Evolutionary conservation across 2,888 invertebrate species (phyloP).

Genomic region (Lapara coniferarum): DNA sequence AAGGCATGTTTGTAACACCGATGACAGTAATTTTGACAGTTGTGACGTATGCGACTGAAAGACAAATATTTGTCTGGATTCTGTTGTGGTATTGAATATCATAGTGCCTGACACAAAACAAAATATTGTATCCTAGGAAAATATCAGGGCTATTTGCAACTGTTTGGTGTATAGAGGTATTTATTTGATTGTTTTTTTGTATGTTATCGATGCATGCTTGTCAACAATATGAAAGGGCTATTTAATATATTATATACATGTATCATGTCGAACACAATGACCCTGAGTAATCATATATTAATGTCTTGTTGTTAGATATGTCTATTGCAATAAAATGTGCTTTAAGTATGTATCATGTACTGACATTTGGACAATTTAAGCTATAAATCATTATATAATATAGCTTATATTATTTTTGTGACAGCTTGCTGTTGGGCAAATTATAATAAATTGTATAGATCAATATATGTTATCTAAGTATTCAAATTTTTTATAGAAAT

Average conservation of each 20-base stretch:
- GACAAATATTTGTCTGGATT: no score
- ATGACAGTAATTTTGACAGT: background rate
- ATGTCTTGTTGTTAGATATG: conserved; percentile 30
- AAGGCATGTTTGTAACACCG: background rate
- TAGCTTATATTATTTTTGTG: conserved; percentile 29
- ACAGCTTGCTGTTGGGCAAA: conserved; percentile 13
- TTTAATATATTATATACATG: background rate
- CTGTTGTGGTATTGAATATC: no score
- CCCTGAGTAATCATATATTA: conserved; percentile 28
- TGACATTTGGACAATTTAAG: conserved; percentile 17
- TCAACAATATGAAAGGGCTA: background rate
- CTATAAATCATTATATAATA: background rate
- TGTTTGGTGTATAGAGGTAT: no score
- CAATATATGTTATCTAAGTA: background rate
- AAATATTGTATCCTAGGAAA: no score
- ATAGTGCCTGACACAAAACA: no score
- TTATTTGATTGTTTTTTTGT: background rate
- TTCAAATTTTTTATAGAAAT: background rate
- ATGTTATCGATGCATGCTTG: background rate
- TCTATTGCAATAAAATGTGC: conserved; percentile 27
- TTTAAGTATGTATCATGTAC: conserved; percentile 19
- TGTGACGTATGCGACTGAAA: no score
- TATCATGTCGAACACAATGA: conserved; percentile 10
- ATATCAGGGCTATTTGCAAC: no score
- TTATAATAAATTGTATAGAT: background rate